Percentiles rank a stretch among this genome's conserved stretches.
Evolutionary conservation across 2,888 invertebrate species (phyloP).

Genomic region (Neoscelio sp.): DNA sequence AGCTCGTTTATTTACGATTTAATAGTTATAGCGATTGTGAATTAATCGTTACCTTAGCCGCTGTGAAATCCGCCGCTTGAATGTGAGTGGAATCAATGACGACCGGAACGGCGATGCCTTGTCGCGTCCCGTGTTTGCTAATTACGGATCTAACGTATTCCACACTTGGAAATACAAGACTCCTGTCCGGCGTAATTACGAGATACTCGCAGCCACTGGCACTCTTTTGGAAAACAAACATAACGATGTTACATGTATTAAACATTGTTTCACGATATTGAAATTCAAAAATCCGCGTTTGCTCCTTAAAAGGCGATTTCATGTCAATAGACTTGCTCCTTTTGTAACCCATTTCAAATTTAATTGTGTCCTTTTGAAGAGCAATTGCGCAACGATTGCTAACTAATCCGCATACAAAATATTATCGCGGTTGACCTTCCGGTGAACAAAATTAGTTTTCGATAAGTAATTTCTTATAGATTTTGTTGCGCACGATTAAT

Average conservation of each 20-base stretch:
- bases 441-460: not conserved
- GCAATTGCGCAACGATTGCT: not conserved
- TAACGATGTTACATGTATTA: not conserved
- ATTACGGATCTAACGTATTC: conserved; percentile 88
- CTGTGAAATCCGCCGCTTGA: conserved; percentile 87
- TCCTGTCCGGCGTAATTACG: conserved; percentile 86
- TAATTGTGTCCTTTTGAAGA: conserved; percentile 16
- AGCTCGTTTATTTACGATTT: too few relatives aligned
- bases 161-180: conserved; percentile 87
- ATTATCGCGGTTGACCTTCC: not conserved
- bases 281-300: too few relatives aligned
- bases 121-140: conserved; percentile 88
- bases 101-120: conserved; percentile 85
- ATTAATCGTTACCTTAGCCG: conserved; percentile 84
- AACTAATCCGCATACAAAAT: not conserved
- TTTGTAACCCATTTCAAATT: not conserved
- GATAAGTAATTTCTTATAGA: too few relatives aligned
- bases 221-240: conserved; percentile 80
- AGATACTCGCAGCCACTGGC: conserved; percentile 85
- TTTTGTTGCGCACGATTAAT: too few relatives aligned
- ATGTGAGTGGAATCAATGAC: conserved; percentile 87
- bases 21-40: too few relatives aligned
- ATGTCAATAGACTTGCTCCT: too few relatives aligned
- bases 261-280: too few relatives aligned
- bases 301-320: too few relatives aligned